Evolutionary conservation across 2,797 vertebrate species (phyloP), one percentile per base, ranked within the genome.

Genomic region (Dermochelys coriacea): DNA sequence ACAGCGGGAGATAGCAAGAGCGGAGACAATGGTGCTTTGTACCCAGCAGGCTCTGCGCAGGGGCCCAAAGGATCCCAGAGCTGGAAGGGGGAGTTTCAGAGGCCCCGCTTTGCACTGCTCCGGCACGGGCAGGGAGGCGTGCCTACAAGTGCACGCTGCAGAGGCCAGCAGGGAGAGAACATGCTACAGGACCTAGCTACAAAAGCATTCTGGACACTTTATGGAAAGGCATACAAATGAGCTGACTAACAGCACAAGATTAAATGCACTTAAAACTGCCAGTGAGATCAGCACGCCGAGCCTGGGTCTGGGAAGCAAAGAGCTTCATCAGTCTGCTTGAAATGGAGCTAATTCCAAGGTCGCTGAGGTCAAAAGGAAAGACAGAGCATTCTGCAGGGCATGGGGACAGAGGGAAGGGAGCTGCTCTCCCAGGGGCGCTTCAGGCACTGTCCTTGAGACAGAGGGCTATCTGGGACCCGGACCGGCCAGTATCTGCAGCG

Each of bases 1-100:
- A 96, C 31, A 19, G 18, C 88, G 90, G n/a, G 88, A 96, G 84
- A 93, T 29, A 54, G 15, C 0, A 41, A 50, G 8, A n/a, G 71
- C 5, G 0, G 51, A 71, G 81, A 74, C 52, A 71, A 5, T 31
- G 85, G 77, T 57, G n/a, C 27, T 88, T 59, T 87, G 85, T 81
- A 82, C 64, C 59, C 87, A 87, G 91, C 34, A 52, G 83, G 82
- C 41, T 86, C 54, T 21, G 81, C 47, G 37, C 0, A 2, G 82
- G 83, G 91, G 11, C 47, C 83, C 82, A 86, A 91, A 84, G 82
- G 87, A 78, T 23, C 5, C 1, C 9, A 12, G 45, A 29, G 89
- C 92, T 0, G 54, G 50, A 92, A 49, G 41, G 75, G 25, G 75
- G 45, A 6, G 23, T 2, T 14, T 49, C 12, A 64, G 51, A 9